These are phyloP conservation scores for Pterocles orientalis DNA, from an alignment of 2,113 vertebrate species.

Conservation along the genomic window DNA sequence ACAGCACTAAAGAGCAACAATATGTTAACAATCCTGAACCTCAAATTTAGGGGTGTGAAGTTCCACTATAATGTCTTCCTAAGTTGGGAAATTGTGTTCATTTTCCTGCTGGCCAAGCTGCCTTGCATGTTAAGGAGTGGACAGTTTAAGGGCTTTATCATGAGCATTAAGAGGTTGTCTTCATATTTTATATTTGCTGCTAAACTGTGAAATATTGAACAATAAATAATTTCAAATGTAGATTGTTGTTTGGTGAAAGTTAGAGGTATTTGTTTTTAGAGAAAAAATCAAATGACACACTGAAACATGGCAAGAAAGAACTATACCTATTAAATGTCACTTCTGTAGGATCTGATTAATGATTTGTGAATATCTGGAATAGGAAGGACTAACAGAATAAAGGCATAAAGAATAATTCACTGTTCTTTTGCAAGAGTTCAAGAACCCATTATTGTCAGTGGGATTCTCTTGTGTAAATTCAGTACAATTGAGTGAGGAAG, in stretches of 20 bases:
- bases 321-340: not conserved
- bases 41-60: not conserved
- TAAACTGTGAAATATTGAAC: not conserved
- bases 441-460: not conserved
- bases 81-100: not conserved
- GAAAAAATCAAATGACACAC: not conserved
- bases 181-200: not conserved
- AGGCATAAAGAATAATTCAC: not conserved
- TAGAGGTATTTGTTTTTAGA: not conserved
- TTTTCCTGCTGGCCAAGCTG: not conserved
- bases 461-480: not conserved
- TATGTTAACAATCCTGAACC: not conserved
- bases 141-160: not conserved
- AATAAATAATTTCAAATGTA: not conserved
- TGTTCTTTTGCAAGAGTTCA: not conserved
- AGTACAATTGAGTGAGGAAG: not conserved
- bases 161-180: not conserved
- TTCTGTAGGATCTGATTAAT: not conserved
- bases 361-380: not conserved
- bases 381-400: not conserved
- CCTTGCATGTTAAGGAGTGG: not conserved
- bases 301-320: not conserved
- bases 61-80: not conserved
- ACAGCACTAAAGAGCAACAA: not conserved
- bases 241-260: not conserved